phyloP scores from a whole-genome alignment of 2,113 vertebrate species.

The Urocynchramus pylzowi region DNA sequence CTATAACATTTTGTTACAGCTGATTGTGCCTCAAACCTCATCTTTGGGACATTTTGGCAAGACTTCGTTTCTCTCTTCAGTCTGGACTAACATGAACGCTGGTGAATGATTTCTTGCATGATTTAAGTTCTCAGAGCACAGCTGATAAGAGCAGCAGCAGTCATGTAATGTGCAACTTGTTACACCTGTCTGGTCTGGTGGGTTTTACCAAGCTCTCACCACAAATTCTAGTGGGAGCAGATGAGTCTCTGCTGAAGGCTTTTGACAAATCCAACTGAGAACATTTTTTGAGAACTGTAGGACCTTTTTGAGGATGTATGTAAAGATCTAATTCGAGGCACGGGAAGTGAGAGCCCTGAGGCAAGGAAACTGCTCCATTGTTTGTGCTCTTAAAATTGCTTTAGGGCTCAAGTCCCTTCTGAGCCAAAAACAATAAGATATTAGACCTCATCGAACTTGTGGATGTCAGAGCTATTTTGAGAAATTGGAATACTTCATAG shows the following conservation, averaged over 20 bases:
- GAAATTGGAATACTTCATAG: not conserved
- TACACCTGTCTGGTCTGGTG: not conserved
- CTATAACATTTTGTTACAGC: not conserved
- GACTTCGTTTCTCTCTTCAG: not conserved
- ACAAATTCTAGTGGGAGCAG: not conserved
- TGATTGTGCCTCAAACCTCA: not conserved
- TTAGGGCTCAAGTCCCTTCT: not conserved
- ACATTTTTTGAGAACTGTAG: not conserved
- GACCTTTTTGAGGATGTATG: not conserved
- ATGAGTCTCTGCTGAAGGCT: not conserved
- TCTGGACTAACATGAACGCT: not conserved
- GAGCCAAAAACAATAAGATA: not conserved
- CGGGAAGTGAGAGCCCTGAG: not conserved
- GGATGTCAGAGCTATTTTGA: not conserved
- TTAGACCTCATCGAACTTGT: not conserved
- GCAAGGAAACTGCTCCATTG: not conserved
- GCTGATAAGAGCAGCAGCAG: not conserved
- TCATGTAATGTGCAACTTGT: not conserved
- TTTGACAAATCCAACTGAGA: not conserved
- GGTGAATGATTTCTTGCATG: not conserved
- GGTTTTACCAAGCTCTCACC: not conserved
- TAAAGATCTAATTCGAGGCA: not conserved
- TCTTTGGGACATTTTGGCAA: not conserved
- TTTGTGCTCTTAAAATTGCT: not conserved
- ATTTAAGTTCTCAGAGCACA: not conserved